Evolutionary conservation across 1,140 invertebrate species (phyloP).

Genomic region (Drosophila insularis): DNA sequence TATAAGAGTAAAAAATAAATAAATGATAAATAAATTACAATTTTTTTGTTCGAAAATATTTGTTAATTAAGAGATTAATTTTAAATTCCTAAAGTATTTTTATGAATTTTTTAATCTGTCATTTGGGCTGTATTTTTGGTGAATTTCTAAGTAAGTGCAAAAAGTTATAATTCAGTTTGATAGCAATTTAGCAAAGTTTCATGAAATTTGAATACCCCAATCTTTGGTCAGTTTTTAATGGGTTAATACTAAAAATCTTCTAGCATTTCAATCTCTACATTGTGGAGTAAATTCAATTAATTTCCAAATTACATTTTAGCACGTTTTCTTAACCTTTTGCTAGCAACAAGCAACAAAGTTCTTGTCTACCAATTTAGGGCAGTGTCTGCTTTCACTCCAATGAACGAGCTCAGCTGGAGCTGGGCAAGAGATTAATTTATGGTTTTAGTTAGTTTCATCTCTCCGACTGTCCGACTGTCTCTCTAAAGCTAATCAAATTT

Average conservation of each 20-base stretch:
- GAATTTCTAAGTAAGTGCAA: no score
- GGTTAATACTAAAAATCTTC: neutral
- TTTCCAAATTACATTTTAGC: neutral
- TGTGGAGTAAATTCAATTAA: constrained; percentile 1
- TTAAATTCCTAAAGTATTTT: no score
- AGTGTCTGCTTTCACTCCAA: neutral
- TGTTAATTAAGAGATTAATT: no score
- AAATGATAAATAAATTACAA: no score
- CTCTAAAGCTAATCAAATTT: constrained; percentile 11
- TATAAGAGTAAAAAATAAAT: no score
- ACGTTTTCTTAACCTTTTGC: neutral
- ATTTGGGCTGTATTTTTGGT: no score
- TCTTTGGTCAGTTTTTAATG: no score
- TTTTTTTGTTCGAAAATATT: no score
- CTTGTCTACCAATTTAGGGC: neutral
- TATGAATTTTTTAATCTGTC: no score
- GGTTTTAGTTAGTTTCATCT: neutral
- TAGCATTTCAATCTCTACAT: neutral
- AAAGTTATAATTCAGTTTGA: no score
- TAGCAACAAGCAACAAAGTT: neutral
- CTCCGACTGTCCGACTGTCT: neutral
- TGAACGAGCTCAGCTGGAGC: neutral
- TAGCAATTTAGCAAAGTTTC: no score
- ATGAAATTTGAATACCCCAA: no score
- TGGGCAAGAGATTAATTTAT: neutral